These are phyloP conservation scores for Myoxocephalus aenaeus DNA, from an alignment of 2,797 vertebrate genomes.

Conservation along the genomic window DNA sequence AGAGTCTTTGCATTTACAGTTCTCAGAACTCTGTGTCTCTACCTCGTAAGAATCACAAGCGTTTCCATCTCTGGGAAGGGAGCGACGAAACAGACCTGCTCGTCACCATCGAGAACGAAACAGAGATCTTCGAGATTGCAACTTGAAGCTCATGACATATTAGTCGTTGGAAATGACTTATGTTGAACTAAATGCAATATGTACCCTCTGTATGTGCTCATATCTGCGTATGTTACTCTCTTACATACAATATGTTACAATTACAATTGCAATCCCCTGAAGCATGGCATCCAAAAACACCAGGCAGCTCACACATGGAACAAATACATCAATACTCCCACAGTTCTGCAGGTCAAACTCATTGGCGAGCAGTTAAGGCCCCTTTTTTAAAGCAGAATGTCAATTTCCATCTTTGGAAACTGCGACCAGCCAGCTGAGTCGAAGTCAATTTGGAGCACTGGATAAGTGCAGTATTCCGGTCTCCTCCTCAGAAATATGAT, in stretches of 20 bases:
- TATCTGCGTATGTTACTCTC: neutral
- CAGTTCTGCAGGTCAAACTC: constrained; percentile 40
- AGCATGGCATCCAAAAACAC: neutral
- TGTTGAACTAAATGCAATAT: neutral
- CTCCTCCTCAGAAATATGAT: constrained; percentile 51
- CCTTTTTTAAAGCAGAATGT: constrained; percentile 59
- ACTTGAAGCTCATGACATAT: neutral
- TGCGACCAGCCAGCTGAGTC: constrained; percentile 42
- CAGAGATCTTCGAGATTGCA: neutral
- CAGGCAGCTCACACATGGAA: neutral
- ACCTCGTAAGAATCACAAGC: neutral
- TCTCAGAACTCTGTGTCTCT: neutral
- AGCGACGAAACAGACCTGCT: neutral
- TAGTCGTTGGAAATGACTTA: neutral
- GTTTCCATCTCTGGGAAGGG: neutral
- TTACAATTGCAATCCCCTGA: neutral
- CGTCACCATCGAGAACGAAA: neutral
- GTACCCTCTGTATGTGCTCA: neutral
- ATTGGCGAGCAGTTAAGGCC: constrained; percentile 33
- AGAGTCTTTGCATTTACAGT: neutral
- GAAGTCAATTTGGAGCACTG: constrained; percentile 61
- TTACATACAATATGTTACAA: neutral
- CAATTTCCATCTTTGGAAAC: constrained; percentile 59
- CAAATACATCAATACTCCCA: neutral
- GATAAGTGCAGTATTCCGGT: constrained; percentile 20